Percentiles rank a stretch among this genome's conserved stretches.
phyloP scores from a whole-genome alignment of 2,797 vertebrate species.

The Mormyrops boulengeri region DNA sequence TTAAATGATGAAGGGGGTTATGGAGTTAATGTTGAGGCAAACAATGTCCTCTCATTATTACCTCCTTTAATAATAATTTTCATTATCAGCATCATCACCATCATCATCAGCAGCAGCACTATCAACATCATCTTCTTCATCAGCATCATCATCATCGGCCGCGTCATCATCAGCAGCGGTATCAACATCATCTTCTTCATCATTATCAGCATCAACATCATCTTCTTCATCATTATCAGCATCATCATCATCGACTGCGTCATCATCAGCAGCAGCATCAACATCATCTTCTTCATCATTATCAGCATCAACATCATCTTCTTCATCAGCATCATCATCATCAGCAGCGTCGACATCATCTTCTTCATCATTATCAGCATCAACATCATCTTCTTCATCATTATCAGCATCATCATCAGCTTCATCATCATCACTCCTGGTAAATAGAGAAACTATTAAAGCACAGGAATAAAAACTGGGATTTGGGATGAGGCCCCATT shows the following conservation, averaged over 20 bases:
- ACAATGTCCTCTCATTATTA: neutral
- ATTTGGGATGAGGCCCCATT: neutral
- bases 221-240: too few species aligned
- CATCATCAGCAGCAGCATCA: too few species aligned
- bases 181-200: too few species aligned
- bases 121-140: neutral
- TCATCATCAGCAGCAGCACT: neutral
- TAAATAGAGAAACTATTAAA: neutral
- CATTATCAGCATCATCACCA: neutral
- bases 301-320: too few species aligned
- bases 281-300: too few species aligned
- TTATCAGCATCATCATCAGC: neutral
- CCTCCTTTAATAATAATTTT: neutral
- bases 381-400: too few species aligned
- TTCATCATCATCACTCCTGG: neutral
- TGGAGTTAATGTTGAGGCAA: neutral
- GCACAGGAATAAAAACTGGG: neutral
- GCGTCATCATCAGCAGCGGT: too few species aligned
- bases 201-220: too few species aligned
- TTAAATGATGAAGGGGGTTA: neutral
- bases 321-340: too few species aligned
- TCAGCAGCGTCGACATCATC: too few species aligned
- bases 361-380: neutral
- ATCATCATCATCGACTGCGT: too few species aligned
- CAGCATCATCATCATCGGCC: too few species aligned